Evolutionary conservation across 2,113 vertebrate genomes (phyloP).

Genomic region (Atlantisia rogersi): DNA sequence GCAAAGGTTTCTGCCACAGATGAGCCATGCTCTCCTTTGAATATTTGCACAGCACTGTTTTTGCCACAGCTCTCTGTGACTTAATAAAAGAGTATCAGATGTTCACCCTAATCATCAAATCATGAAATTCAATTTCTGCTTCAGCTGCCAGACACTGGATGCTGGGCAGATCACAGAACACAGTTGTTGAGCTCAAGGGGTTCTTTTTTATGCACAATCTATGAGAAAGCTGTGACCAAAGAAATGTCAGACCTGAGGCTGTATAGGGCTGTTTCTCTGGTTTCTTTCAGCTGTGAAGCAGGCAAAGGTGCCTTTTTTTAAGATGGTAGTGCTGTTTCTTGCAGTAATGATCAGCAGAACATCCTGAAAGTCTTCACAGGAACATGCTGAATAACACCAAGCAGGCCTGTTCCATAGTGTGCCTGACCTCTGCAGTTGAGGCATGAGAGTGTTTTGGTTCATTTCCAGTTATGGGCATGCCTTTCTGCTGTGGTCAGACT

Average conservation of each 20-base stretch:
- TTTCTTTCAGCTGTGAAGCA: neutral
- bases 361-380: neutral
- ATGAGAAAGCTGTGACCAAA: neutral
- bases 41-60: neutral
- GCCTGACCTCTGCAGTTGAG: neutral
- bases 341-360: neutral
- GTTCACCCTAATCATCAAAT: neutral
- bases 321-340: neutral
- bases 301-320: neutral
- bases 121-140: neutral
- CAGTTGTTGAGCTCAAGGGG: neutral
- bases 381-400: neutral
- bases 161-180: neutral
- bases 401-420: neutral
- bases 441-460: neutral
- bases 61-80: fast-evolving
- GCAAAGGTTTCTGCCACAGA: neutral
- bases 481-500: neutral
- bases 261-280: neutral
- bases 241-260: neutral
- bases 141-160: neutral
- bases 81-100: neutral
- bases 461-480: neutral
- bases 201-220: neutral
- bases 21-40: neutral